Evolutionary conservation across 2,113 vertebrate genomes (phyloP).

Genomic region (Xiphophorus hellerii): DNA sequence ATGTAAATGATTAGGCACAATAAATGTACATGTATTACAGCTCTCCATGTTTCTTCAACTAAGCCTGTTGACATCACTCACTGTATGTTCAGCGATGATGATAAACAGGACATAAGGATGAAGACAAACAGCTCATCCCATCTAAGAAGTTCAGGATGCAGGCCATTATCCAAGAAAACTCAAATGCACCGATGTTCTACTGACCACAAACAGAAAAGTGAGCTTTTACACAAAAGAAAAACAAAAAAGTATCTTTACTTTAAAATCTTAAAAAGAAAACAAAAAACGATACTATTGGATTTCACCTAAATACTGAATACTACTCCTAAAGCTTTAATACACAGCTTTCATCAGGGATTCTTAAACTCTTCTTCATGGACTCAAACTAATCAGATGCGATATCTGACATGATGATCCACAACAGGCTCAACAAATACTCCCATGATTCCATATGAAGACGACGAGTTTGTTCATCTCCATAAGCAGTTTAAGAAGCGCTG

Average conservation of each 20-base stretch:
- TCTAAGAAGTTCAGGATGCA: constrained; percentile 39
- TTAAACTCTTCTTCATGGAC: constrained; percentile 62
- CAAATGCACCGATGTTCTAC: constrained; percentile 53
- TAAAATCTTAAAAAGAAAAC: constrained; percentile 83
- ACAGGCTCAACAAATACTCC: constrained; percentile 15
- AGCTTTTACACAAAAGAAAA: constrained; percentile 23
- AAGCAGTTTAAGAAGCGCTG: constrained; percentile 68
- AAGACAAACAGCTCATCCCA: constrained; percentile 60
- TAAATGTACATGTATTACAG: constrained; percentile 53
- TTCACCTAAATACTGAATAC: constrained; percentile 87
- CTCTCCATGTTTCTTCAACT: constrained; percentile 45
- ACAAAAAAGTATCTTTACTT: constrained; percentile 85
- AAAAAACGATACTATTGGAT: constrained; percentile 84
- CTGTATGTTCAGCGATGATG: constrained; percentile 39
- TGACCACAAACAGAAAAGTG: constrained; percentile 58
- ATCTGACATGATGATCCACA: constrained; percentile 20
- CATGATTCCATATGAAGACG: constrained; percentile 16
- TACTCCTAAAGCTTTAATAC: constrained; percentile 86
- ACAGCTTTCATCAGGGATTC: constrained; percentile 68
- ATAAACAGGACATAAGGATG: constrained; percentile 47
- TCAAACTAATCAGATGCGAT: constrained; percentile 27
- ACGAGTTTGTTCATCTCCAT: neutral
- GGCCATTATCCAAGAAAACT: constrained; percentile 54
- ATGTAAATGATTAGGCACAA: constrained; percentile 72
- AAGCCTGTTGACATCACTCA: constrained; percentile 40